Evolutionary conservation across 2,113 vertebrate genomes (phyloP), one percentile per base, ranked within the genome.

Genomic region (Bujurquina vittata): DNA sequence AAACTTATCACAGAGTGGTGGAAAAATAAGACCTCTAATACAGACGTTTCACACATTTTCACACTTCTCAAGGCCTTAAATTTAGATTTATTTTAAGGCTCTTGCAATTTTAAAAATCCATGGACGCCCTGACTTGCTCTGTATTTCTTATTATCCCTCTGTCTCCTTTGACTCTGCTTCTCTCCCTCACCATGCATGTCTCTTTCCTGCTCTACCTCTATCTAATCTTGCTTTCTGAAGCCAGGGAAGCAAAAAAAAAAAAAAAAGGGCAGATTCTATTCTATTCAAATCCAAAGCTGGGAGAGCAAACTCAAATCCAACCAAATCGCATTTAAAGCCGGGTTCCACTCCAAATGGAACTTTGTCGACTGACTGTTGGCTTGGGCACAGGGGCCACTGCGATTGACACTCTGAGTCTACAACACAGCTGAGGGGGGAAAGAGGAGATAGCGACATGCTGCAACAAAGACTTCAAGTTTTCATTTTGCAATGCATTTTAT

Each of bases 171-270:
- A 84, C 69, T 84, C 62, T 31, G 33, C 81, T 46, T 55, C 77
- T 83, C 83, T 79, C 56, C 40, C 31, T 83, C 60, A 31, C 37
- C 72, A 29, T 83, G 20, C 81, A 17, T 52, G 31, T 87, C 76
- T 82, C 63, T 74, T 49, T 26, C 59, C 78, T n/a, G 40, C 63
- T 35, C 84, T 81, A 62, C 82, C 80, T 80, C 84, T 72, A 84
- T 88, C 87, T 87, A 90, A 88, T 92, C 89, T 89, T 83, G 80
- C 82, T 83, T 82, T 89, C 83, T 84, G 84, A 87, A 91, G 79
- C 62, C 77, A 81, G 61, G 8, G 17, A 90, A 61, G 52, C 76
- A 72, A 65, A 77, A 74, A 63, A 63, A 49, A 75, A 18, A 69
- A n/a, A 87, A 72, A 11, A 78, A 77, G 73, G 81, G 84, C 82